Percentiles rank a stretch among this genome's conserved stretches.
Conservation (phyloP, 1,140 invertebrate genomes). For the Streblospio benedicti region DNA sequence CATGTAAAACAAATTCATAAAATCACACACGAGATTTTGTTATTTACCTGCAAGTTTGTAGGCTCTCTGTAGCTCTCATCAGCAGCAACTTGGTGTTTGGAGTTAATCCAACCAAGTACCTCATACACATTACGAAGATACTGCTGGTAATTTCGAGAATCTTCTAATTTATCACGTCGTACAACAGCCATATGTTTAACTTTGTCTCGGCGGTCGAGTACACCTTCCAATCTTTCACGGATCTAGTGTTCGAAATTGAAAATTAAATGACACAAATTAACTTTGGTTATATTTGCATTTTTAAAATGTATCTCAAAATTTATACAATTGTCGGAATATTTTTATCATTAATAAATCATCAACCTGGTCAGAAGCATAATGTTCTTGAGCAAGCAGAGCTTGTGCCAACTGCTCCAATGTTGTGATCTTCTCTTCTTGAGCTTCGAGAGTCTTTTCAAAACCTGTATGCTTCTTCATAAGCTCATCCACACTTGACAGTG, state of each 20-base stretch:
- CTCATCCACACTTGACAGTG: conserved; percentile 90
- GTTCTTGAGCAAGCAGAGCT: conserved; percentile 14
- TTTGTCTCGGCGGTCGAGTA: conserved; percentile 6
- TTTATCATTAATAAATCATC: too few species aligned
- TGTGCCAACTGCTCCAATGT: conserved; percentile 79
- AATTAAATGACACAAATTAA: too few species aligned
- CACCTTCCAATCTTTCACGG: conserved; percentile 6
- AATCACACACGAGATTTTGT: too few species aligned
- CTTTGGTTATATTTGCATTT: too few species aligned
- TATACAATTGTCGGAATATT: neutral
- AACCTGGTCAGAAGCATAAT: conserved; percentile 66
- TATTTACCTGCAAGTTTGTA: conserved; percentile 45
- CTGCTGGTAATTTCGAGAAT: conserved; percentile 88
- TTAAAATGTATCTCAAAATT: neutral
- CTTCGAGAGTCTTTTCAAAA: conserved; percentile 93
- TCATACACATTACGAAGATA: conserved; percentile 97
- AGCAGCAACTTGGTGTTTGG: conserved; percentile 94
- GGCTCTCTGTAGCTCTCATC: conserved; percentile 85
- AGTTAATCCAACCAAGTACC: conserved; percentile 95
- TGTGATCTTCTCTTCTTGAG: conserved; percentile 93
- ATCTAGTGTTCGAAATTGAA: too few species aligned
- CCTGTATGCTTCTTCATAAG: conserved; percentile 97
- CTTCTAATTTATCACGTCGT: conserved; percentile 72
- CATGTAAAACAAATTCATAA: too few species aligned
- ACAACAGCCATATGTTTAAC: conserved; percentile 17